Evolutionary conservation across 2,888 invertebrate genomes (phyloP).

Genomic region (Lepidocyrtoides sp.): DNA sequence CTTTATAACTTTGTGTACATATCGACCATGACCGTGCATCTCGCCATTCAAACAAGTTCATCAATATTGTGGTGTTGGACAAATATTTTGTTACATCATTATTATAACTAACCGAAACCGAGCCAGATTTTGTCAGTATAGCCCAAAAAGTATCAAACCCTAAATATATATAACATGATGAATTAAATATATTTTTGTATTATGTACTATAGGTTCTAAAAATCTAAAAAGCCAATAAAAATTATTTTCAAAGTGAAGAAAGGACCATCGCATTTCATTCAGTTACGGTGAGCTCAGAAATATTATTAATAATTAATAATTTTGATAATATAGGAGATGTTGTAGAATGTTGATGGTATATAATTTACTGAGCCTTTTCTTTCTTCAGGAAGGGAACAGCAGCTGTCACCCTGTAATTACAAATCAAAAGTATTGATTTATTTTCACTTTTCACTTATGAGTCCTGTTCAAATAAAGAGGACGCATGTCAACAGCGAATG

Average conservation of each 20-base stretch:
- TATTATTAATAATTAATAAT: conserved; percentile 57
- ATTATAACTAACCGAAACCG: conserved; percentile 77
- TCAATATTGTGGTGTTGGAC: conserved; percentile 53
- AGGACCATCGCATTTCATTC: conserved; percentile 66
- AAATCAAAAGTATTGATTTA: conserved; percentile 73
- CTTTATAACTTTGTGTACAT: conserved; percentile 74
- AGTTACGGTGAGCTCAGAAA: conserved; percentile 76
- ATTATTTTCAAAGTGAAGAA: conserved; percentile 62
- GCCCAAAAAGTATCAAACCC: conserved; percentile 81
- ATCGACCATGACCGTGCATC: conserved; percentile 72
- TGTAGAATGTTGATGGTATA: conserved; percentile 76
- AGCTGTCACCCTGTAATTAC: conserved; percentile 92
- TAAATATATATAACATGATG: conserved; percentile 75
- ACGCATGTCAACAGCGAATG: not conserved
- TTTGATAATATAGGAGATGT: conserved; percentile 67
- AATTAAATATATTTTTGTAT: conserved; percentile 56
- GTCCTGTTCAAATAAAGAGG: not conserved
- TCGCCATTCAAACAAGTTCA: conserved; percentile 65
- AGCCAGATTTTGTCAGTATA: conserved; percentile 79
- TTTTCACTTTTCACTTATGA: not conserved
- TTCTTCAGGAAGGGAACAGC: conserved; percentile 94
- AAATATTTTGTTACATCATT: conserved; percentile 67
- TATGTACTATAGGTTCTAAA: conserved; percentile 58
- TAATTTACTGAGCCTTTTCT: conserved; percentile 89
- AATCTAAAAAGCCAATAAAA: conserved; percentile 77